Percentiles rank a stretch among this genome's conserved stretches.
Evolutionary conservation across 2,113 vertebrate genomes (phyloP).

Genomic region (Eidolon helvum): DNA sequence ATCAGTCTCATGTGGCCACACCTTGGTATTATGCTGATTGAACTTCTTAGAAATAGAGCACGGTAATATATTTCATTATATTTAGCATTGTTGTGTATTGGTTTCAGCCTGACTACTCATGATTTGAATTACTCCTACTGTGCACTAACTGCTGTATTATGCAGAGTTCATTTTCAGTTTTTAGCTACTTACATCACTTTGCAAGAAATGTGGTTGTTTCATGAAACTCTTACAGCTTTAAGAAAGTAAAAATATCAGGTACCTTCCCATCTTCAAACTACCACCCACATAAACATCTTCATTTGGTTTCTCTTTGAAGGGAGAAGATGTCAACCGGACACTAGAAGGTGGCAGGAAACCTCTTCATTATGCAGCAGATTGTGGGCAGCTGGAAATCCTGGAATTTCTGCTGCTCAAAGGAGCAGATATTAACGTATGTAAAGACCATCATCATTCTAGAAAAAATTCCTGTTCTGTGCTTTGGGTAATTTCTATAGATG

Average conservation of each 20-base stretch:
- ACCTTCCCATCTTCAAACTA: not conserved
- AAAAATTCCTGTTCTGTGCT: not conserved
- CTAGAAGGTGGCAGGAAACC: conserved; percentile 94
- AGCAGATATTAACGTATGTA: conserved; percentile 95
- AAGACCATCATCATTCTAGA: not conserved
- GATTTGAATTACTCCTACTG: not conserved
- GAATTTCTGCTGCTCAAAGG: conserved; percentile 94
- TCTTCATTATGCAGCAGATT: conserved; percentile 95
- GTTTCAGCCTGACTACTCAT: not conserved
- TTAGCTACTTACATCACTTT: conserved; percentile 16
- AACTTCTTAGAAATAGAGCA: not conserved
- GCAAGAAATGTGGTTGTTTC: conserved; percentile 27
- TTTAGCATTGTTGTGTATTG: not conserved
- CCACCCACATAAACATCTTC: not conserved
- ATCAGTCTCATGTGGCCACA: not conserved
- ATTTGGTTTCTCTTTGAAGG: conserved; percentile 80
- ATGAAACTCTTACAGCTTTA: not conserved
- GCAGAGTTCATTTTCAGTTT: not conserved
- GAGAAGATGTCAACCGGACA: conserved; percentile 93
- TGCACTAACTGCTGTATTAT: not conserved
- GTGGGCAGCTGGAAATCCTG: conserved; percentile 92
- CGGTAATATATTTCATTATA: not conserved
- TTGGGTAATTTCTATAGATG: not conserved
- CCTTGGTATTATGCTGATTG: not conserved
- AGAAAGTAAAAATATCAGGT: not conserved